Conservation (phyloP, 2,888 invertebrate species). For the Cheilosia vernalis region DNA sequence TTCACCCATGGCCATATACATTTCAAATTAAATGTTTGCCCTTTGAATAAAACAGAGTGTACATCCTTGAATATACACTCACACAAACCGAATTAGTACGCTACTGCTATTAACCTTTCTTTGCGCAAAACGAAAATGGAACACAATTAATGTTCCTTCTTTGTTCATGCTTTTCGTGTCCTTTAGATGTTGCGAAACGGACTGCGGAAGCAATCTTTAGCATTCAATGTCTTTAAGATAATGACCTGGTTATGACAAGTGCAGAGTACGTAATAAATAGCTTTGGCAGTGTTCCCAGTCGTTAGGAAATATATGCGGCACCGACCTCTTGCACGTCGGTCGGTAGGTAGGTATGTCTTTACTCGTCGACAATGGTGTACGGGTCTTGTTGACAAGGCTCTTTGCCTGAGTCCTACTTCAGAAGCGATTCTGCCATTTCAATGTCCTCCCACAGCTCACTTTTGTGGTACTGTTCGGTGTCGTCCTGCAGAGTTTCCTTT, state of each 20-base stretch:
- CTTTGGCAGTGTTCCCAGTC: conserved; percentile 60
- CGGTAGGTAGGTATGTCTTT: conserved; percentile 4
- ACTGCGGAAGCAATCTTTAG: conserved; percentile 36
- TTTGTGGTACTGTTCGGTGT: conserved; percentile 27
- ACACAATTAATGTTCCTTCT: conserved; percentile 46
- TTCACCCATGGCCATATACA: too few species aligned
- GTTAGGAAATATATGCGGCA: conserved; percentile 25
- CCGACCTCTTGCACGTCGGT: conserved; percentile 20
- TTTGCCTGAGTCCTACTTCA: conserved; percentile 17
- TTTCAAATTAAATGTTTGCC: not conserved
- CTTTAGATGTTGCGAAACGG: conserved; percentile 22
- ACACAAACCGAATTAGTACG: conserved; percentile 22
- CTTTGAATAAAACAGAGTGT: not conserved
- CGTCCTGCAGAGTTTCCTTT: conserved; percentile 21
- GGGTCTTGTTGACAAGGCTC: conserved; percentile 58
- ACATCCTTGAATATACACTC: not conserved
- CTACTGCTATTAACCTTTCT: conserved; percentile 8
- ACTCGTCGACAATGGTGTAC: conserved; percentile 19
- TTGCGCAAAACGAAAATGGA: not conserved
- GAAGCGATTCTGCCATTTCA: conserved; percentile 30
- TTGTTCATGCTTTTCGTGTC: conserved; percentile 52
- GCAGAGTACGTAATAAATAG: conserved; percentile 67
- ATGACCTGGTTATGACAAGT: conserved; percentile 71
- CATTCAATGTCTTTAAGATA: conserved; percentile 65
- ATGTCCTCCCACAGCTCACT: conserved; percentile 47